Evolutionary conservation across 2,113 vertebrate species (phyloP).

Genomic region (Poecile atricapillus): DNA sequence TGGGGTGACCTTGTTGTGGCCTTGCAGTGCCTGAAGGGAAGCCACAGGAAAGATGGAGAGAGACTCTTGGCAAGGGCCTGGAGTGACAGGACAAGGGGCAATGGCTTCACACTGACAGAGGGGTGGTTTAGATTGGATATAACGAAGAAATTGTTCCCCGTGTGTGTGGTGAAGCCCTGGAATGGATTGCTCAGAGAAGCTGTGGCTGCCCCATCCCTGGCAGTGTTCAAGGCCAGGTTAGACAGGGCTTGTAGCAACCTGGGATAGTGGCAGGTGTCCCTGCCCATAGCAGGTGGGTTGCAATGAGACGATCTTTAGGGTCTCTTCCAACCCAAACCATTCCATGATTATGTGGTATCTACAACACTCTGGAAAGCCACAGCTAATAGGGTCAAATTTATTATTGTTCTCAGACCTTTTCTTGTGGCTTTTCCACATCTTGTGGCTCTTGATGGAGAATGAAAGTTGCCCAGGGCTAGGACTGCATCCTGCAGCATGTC

Average conservation of each 20-base stretch:
- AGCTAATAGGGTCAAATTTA: neutral
- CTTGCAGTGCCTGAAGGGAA: neutral
- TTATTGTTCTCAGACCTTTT: neutral
- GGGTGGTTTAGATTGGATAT: fast-evolving
- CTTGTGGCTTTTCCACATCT: neutral
- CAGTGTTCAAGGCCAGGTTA: fast-evolving
- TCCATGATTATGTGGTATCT: neutral
- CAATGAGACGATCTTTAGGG: neutral
- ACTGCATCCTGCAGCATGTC: neutral
- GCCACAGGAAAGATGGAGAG: neutral
- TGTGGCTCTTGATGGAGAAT: neutral
- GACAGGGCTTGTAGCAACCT: fast-evolving
- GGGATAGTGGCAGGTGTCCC: neutral
- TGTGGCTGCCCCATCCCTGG: neutral
- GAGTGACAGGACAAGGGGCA: neutral
- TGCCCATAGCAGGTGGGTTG: neutral
- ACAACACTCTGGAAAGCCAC: neutral
- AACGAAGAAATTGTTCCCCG: fast-evolving
- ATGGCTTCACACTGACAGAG: neutral
- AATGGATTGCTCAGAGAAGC: fast-evolving
- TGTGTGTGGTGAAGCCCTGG: neutral
- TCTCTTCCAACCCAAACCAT: fast-evolving
- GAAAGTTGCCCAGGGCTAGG: neutral
- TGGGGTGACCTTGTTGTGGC: neutral
- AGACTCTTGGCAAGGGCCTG: neutral